phyloP scores from a whole-genome alignment of 2,113 vertebrate species.

The Oceanodroma tethys region DNA sequence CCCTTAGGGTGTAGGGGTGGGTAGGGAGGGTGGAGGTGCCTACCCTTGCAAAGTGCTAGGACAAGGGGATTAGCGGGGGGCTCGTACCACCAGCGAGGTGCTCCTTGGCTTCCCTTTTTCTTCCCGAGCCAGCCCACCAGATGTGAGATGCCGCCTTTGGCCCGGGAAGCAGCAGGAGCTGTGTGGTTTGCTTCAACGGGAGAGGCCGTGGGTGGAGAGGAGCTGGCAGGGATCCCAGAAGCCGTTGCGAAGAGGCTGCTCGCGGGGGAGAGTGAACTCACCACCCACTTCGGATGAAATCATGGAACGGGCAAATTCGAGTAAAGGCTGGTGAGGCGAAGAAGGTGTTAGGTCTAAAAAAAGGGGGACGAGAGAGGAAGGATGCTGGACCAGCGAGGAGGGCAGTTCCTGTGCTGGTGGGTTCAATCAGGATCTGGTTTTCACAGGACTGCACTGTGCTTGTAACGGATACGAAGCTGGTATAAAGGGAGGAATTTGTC shows the following conservation, averaged over 20 bases:
- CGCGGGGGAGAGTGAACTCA: not conserved
- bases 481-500: not conserved
- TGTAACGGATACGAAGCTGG: rapidly evolving
- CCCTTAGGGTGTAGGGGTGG: not conserved
- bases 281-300: slow-evolving; percentile 51
- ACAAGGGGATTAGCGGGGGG: not conserved
- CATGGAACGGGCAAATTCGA: not conserved
- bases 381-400: not conserved
- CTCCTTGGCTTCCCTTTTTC: not conserved
- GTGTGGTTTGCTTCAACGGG: not conserved
- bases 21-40: not conserved
- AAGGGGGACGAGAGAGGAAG: not conserved
- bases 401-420: not conserved
- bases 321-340: not conserved
- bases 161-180: not conserved
- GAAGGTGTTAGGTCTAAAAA: not conserved
- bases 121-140: not conserved
- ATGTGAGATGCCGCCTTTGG: not conserved
- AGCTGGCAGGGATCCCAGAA: slow-evolving; percentile 46
- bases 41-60: rapidly evolving
- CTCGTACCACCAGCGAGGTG: rapidly evolving
- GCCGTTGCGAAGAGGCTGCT: slow-evolving; percentile 38
- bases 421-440: not conserved
- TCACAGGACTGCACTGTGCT: not conserved
- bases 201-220: slow-evolving; percentile 57